Base-by-base conservation (phyloP, 2,113 vertebrate species). In the Oryzias javanicus region DNA sequence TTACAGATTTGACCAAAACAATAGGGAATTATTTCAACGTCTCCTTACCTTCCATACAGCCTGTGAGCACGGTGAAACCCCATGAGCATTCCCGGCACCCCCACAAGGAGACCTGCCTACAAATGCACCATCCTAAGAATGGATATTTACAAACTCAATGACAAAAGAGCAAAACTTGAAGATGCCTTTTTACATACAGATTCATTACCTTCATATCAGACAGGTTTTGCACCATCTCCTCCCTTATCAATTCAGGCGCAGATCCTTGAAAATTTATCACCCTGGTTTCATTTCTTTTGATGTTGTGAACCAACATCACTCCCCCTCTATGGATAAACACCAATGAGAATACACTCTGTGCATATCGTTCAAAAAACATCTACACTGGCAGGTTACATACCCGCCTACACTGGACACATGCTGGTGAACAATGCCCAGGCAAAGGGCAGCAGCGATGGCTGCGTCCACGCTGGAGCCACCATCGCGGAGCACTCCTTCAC, bases 261-360 rank as follows among this genome's bases (percentile, higher is more conserved):
- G 91, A 91, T 81, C 94, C 94, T 15, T 93, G 92, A 82, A 95
- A 97, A 70, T 96, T 86, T 12, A 96, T 91, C 49, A 93, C 88
- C 60, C 79, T 89, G 74, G 92, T 94, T 81, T 90, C 64, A 67
- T 95, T 95, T 73, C 90, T 87, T 13, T 81, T 81, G 73, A 93
- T 92, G 75, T 96, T 90, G 3, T 95, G 93, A 55, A 96, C 74
- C 67, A 96, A 80, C 95, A 96, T 95, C 70, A 96, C 92, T 1
- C 94, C 95, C 5, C 94, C 94, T 57, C 95, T 96, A 80, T 27
- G 70, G 14, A 48, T 51, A 55, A 6, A 61, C 20, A 19, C 17
- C 14, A 51, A 66, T 15, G 4, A 55, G 8, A 13, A 53, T n/a
- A 27, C 4, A 22, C n/a, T 24, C 2, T 1, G 2, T 14, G 16